Conservation (phyloP, 1,140 invertebrate species). For the Sinonovacula constricta region DNA sequence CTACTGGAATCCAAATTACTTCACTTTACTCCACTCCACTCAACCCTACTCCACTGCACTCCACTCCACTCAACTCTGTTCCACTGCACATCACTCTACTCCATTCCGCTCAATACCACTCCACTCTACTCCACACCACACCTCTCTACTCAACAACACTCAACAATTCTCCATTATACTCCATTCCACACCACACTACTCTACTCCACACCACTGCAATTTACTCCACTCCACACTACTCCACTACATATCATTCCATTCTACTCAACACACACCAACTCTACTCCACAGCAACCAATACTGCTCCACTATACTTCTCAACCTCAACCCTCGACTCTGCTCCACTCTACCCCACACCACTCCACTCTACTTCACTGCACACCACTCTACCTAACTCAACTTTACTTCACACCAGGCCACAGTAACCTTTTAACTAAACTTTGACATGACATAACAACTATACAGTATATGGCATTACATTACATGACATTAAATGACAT, state of each 20-base stretch:
- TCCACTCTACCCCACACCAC: conserved; percentile 1
- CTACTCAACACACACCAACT: neutral
- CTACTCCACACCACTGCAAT: neutral
- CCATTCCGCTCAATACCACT: neutral
- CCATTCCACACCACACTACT: neutral
- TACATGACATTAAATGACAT: no score
- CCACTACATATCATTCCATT: no score
- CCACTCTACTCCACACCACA: no score
- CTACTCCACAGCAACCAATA: neutral
- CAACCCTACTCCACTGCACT: neutral
- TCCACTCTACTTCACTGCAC: neutral
- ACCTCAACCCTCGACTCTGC: neutral
- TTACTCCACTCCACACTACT: neutral
- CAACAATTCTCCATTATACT: neutral
- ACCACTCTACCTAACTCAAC: neutral
- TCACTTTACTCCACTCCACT: neutral
- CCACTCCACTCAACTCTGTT: neutral
- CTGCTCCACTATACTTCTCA: neutral
- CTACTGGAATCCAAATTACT: neutral
- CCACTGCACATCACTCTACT: neutral
- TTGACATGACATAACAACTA: no score
- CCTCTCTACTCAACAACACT: neutral
- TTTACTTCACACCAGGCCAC: neutral
- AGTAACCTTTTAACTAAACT: no score
- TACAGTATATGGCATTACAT: no score